Evolutionary conservation across 2,888 invertebrate species (phyloP), one percentile per base, ranked within the genome.

Genomic region (Trisateles emortualis): DNA sequence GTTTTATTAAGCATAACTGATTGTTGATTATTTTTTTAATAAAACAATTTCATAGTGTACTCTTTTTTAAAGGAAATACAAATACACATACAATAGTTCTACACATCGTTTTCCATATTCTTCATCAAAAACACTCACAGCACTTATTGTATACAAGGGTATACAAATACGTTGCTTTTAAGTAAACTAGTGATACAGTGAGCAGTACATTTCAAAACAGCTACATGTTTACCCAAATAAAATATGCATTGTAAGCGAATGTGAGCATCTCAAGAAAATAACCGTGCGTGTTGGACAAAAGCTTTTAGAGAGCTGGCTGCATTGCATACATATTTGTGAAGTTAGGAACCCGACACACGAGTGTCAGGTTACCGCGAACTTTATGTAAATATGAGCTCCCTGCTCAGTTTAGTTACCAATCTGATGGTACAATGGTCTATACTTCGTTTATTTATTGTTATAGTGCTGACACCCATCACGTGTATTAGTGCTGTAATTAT

Each of bases 231-330:
- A 52, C 59, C 60, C 49, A 70, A 76, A 78, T 84, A 79, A 84
- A 83, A 81, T 83, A 84, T 84, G 80, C 79, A 84, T 77, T 76
- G 69, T 73, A 71, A 78, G 77, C 66, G 68, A 78, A 75, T 72
- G 76, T 52, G 71, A 72, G 67, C 65, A 71, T 82, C 74, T 78
- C 74, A 69, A 76, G 81, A 76, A 83, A 83, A 83, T 83, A 84
- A 84, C 76, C 66, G 64, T 61, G 72, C 68, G 75, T 78, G 72
- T 82, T 74, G 74, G 77, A 82, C 83, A 81, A 87, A 88, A 88
- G 87, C 87, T 88, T 88, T 87, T 86, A 86, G 83, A 81, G 78
- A 77, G 76, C 74, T 75, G 59, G 60, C 72, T 74, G 64, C 72
- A 63, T 64, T 75, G 74, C 78, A 70, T 64, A 69, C 61, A 73